phyloP scores from a whole-genome alignment of 2,113 vertebrate species.

The Sinocyclocheilus rhinocerous region DNA sequence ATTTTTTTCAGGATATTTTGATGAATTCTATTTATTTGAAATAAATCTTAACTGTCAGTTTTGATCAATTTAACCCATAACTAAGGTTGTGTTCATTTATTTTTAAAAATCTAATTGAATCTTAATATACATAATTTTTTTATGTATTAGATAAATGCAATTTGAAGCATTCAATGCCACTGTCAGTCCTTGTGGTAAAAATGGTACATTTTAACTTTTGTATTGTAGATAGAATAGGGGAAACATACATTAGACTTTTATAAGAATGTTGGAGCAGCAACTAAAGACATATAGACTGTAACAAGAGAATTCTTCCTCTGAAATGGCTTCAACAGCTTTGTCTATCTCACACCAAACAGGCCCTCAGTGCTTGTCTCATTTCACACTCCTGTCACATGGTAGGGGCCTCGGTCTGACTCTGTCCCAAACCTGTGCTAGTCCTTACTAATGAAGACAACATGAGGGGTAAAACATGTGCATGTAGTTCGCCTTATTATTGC shows the following conservation, averaged over 20 bases:
- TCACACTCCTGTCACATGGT: constrained; percentile 13
- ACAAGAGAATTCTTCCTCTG: not conserved
- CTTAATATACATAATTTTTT: too few relatives aligned
- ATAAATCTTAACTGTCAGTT: not conserved
- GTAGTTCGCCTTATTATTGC: constrained; percentile 2
- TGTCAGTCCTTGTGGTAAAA: too few relatives aligned
- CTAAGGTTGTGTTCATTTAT: too few relatives aligned
- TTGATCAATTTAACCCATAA: too few relatives aligned
- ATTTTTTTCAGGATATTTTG: too few relatives aligned
- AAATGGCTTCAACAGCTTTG: not conserved
- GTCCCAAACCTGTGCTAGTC: constrained; percentile 18
- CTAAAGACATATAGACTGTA: not conserved
- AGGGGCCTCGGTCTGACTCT: constrained; percentile 15
- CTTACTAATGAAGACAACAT: constrained; percentile 32
- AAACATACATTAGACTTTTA: too few relatives aligned
- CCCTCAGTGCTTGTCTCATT: not conserved
- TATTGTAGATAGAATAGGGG: too few relatives aligned
- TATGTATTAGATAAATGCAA: too few relatives aligned
- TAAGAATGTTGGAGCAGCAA: not conserved
- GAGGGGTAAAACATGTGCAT: constrained; percentile 21
- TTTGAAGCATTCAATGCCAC: too few relatives aligned
- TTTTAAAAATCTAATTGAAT: too few relatives aligned
- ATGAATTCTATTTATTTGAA: not conserved
- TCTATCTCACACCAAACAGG: constrained; percentile 13
- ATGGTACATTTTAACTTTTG: too few relatives aligned